These are phyloP conservation scores for Xenotilapia flavipinnis DNA, from an alignment of 2,113 vertebrate genomes.

Conservation along the genomic window DNA sequence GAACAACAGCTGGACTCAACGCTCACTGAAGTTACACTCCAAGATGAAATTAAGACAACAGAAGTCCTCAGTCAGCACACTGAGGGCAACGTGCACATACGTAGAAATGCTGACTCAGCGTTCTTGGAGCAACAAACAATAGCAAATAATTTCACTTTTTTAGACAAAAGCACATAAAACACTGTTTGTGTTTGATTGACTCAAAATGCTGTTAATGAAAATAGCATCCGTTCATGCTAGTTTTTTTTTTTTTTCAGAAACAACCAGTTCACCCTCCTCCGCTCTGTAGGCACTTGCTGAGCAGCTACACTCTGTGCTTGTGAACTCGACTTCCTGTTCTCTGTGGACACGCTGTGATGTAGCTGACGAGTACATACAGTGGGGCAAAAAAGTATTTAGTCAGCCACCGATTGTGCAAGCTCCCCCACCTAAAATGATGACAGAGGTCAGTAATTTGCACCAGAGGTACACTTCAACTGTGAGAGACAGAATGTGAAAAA, in stretches of 20 bases:
- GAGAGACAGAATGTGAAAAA: too few relatives aligned
- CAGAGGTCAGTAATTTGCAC: too few relatives aligned
- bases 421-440: too few relatives aligned
- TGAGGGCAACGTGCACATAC: not conserved
- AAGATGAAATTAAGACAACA: not conserved
- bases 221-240: not conserved
- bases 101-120: not conserved
- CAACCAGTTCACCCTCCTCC: not conserved
- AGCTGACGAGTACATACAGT: not conserved
- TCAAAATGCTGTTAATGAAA: not conserved
- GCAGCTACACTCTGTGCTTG: not conserved
- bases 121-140: not conserved
- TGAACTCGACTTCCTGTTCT: not conserved
- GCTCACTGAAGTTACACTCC: not conserved
- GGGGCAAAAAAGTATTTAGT: too few relatives aligned
- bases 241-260: rapidly evolving
- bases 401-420: too few relatives aligned
- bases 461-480: too few relatives aligned
- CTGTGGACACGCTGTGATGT: not conserved
- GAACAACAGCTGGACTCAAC: not conserved
- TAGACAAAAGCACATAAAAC: not conserved
- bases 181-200: not conserved
- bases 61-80: not conserved
- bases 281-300: not conserved
- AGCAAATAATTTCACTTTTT: not conserved